Evolutionary conservation across 1,140 invertebrate genomes (phyloP), one percentile per base, ranked within the genome.

Genomic region (Homarus americanus): DNA sequence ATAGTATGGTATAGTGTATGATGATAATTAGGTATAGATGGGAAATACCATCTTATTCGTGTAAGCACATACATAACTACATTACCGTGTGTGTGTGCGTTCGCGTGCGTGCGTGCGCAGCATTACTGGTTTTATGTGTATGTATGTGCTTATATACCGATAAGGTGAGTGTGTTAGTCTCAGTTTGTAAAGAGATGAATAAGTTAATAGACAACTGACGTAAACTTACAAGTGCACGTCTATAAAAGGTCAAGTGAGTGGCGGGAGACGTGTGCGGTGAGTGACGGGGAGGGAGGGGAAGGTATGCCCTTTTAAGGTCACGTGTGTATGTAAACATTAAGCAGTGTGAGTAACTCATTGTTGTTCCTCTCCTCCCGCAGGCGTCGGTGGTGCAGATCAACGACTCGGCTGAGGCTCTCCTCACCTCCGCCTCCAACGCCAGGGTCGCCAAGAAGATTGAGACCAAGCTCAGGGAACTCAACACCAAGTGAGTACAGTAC

Each of bases 371-470:
- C 41, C 41, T 76, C 36, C 66, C 66, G 38, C 92, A 93, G 92
- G 96, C 96, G 9, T 97, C 97, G 93, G 96, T 99, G 9, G 97
- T 97, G 91, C 96, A 97, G 41, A 96, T 99, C 12, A 96, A 97
- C 72, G 94, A 96, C 58, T 96, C 96, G 10, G 97, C 97, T 0
- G 95, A 96, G 90, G 97, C 98, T 93, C 95, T 98, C 3, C 95
- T 98, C 7, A 94, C 96, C 3, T 97, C 96, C 87, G 97, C 97
- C 0, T 97, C 96, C 93, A 98, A 98, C 94, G 96, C 96, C 0
- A 95, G 97, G 75, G 96, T 98, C 75, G 97, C 97, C 10, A 98
- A 98, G 94, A 97, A 97, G 93, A 97, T 98, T 66, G 97, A 99
- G 94, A 96, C 96, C 40, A 97, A 98, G 93, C 94, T 98, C 28